Base-by-base conservation (phyloP, 2,113 vertebrate species). In the Neotoma lepida region DNA sequence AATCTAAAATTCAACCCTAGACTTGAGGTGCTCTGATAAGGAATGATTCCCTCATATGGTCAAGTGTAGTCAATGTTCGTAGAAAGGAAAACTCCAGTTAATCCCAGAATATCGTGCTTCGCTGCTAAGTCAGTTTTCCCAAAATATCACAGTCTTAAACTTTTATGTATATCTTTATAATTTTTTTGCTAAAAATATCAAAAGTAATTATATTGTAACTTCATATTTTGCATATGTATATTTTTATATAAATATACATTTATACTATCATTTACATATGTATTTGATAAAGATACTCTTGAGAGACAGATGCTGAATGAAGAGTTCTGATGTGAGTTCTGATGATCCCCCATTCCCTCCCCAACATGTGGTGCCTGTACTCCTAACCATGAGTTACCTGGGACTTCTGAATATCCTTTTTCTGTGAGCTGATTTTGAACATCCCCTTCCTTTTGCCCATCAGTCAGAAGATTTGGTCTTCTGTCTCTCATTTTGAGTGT, bases 131-230 rank as follows among this genome's bases (percentile, higher is more conserved):
- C 39, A 33, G 24, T 81, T 86, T 93, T 76, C 81, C 46, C 81
- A 88, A 90, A 88, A 71, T 92, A 64, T 33, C 68, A 74, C 39
- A n/a, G 15, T 20, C 10, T 87, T 56, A 68, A 51, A n/a, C 51
- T 33, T 90, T 85, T 35, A 78, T 44, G 9, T 58, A n/a, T 18
- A 76, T 54, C 66, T 85, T 94, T 44, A 58, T 80, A 64, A 56
- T 30, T 3, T 76, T 17, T 26, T 88, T 41, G 63, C 28, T 76
- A 46, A 95, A 85, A 95, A 33, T 90, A 96, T 0, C 24, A 56
- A 24, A 93, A 70, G 39, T n/a, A 86, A 92, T 73, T 41, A 88
- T 76, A 77, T 71, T 66, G 56, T 22, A 77, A 28, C 54, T 89
- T 78, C 56, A 49, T 13, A 51, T 14, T 92, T 92, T 71, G 73